Evolutionary conservation across 2,113 vertebrate species (phyloP).

Genomic region (Tor tambroides): DNA sequence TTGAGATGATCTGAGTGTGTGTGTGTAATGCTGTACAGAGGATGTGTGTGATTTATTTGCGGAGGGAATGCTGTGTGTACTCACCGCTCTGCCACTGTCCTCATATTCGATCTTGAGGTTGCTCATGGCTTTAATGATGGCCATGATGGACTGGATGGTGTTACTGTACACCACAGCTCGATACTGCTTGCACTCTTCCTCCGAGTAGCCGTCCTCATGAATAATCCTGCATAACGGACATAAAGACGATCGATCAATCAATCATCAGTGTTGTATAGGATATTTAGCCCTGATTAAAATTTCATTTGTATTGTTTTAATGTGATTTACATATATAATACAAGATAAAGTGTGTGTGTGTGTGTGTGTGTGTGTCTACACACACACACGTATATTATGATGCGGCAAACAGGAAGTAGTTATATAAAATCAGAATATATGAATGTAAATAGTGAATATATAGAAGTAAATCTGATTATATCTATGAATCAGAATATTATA

Average conservation of each 20-base stretch:
- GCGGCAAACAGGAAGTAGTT: too few species aligned
- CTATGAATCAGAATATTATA: too few species aligned
- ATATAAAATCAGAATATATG: too few species aligned
- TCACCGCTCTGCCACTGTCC: constrained; percentile 83
- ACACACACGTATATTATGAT: too few species aligned
- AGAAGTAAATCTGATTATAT: too few species aligned
- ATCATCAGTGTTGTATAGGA: not conserved
- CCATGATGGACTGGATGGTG: constrained; percentile 99
- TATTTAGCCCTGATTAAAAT: too few species aligned
- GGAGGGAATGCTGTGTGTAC: constrained; percentile 58
- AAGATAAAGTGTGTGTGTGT: too few species aligned
- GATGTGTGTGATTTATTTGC: constrained; percentile 37
- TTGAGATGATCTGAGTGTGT: not conserved
- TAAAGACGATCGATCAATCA: not conserved
- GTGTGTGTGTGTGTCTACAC: too few species aligned
- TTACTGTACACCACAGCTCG: constrained; percentile 97
- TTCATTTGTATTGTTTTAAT: too few species aligned
- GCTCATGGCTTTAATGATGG: constrained; percentile 95
- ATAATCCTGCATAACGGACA: constrained; percentile 84
- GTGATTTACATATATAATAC: too few species aligned
- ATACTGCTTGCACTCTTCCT: constrained; percentile 97
- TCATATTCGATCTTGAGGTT: constrained; percentile 95
- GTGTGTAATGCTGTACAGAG: not conserved
- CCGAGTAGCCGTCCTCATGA: constrained; percentile 95
- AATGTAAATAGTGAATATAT: too few species aligned